phyloP scores from a whole-genome alignment of 1,140 invertebrate genomes.

The Eueides isabella region DNA sequence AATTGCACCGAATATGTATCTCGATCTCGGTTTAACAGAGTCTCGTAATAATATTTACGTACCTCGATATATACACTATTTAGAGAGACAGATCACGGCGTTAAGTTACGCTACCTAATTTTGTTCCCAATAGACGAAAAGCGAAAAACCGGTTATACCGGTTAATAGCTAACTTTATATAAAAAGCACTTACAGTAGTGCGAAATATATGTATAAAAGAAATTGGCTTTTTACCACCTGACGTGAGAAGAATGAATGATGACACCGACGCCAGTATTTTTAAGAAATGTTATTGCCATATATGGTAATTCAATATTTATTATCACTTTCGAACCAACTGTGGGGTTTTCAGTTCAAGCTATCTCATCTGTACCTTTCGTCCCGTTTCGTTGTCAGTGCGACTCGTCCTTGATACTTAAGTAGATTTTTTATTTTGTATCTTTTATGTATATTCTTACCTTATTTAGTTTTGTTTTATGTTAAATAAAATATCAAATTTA shows the following conservation, averaged over 20 bases:
- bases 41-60: too few species aligned
- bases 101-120: too few species aligned
- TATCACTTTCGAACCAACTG: not conserved
- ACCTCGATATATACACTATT: too few species aligned
- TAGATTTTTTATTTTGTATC: not conserved
- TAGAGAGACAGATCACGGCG: too few species aligned
- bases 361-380: not conserved
- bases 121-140: too few species aligned
- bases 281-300: not conserved
- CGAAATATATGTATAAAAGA: too few species aligned
- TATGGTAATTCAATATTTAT: not conserved
- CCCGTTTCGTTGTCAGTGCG: not conserved
- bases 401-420: constrained; percentile 1
- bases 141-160: too few species aligned
- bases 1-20: too few species aligned
- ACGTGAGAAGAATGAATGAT: not conserved
- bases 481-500: not conserved
- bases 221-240: too few species aligned
- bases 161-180: too few species aligned
- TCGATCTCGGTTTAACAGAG: too few species aligned
- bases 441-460: not conserved
- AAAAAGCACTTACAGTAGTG: too few species aligned
- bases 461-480: not conserved
- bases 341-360: not conserved
- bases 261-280: not conserved